Evolutionary conservation across 2,888 invertebrate genomes (phyloP).

Genomic region (Caenorhabditis angaria): DNA sequence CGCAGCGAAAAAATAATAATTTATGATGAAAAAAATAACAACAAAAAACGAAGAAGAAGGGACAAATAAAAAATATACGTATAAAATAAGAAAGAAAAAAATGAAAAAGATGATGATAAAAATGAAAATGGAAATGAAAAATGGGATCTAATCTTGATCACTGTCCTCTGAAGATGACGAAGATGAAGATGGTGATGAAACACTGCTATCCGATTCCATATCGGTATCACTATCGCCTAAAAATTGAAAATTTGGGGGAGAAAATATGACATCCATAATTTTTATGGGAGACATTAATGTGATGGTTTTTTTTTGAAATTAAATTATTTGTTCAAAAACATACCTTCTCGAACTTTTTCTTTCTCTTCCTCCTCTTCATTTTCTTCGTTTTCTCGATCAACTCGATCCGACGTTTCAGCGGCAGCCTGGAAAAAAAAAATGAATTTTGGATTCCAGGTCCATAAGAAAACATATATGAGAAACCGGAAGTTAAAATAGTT

Average conservation of each 20-base stretch:
- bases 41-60: neutral
- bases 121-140: neutral
- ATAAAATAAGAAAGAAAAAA: slow-evolving; percentile 13
- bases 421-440: slow-evolving; percentile 1
- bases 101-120: slow-evolving; percentile 14
- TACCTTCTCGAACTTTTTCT: slow-evolving; percentile 44
- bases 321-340: slow-evolving; percentile 3
- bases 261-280: neutral
- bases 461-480: neutral
- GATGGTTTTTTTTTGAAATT: neutral
- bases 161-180: slow-evolving; percentile 39
- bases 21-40: neutral
- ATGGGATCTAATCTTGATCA: slow-evolving; percentile 20
- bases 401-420: neutral
- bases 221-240: slow-evolving; percentile 66
- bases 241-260: neutral
- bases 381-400: slow-evolving; percentile 19
- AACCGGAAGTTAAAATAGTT: neutral
- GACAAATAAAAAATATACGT: neutral
- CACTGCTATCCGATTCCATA: slow-evolving; percentile 29
- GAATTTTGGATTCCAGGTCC: neutral
- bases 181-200: slow-evolving; percentile 35
- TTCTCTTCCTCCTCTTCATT: slow-evolving; percentile 28
- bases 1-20: slow-evolving; percentile 3
- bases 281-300: neutral